These are phyloP conservation scores for Oryzias melastigma DNA, from an alignment of 2,113 vertebrate genomes.

Conservation along the genomic window DNA sequence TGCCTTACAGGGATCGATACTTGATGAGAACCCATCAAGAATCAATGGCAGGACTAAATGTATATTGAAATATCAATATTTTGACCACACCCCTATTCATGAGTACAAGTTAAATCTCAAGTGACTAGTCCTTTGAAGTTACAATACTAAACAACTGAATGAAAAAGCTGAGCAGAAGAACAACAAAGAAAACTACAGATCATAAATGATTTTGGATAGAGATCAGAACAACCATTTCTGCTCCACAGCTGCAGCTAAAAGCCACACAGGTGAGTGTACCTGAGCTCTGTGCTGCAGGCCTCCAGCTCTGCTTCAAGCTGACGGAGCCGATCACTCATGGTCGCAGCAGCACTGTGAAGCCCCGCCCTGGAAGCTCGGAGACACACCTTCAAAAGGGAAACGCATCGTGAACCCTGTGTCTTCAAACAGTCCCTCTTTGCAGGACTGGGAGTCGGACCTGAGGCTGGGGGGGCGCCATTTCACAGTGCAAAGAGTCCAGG, in stretches of 20 bases:
- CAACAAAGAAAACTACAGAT: not conserved
- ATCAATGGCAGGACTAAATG: too few relatives aligned
- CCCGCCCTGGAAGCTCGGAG: constrained; percentile 71
- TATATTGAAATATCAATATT: too few relatives aligned
- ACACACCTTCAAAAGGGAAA: constrained; percentile 64
- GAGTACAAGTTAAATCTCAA: not conserved
- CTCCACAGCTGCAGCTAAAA: not conserved
- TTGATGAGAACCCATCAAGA: too few relatives aligned
- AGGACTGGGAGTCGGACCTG: constrained; percentile 70
- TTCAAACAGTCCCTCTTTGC: not conserved
- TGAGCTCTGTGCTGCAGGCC: constrained; percentile 82
- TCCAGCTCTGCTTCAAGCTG: constrained; percentile 86
- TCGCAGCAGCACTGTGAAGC: constrained; percentile 68
- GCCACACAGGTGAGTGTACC: constrained; percentile 71
- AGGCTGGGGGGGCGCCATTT: constrained; percentile 75
- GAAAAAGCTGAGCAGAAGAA: too few relatives aligned
- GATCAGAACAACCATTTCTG: not conserved
- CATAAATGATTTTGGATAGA: too few relatives aligned
- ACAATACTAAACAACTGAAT: not conserved
- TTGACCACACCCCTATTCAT: too few relatives aligned
- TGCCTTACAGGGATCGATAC: too few relatives aligned
- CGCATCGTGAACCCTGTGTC: too few relatives aligned
- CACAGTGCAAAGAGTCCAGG: constrained; percentile 79
- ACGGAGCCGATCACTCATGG: constrained; percentile 83
- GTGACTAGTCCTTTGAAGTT: not conserved